A percentile compares a stretch with the other conserved stretches of the same genome.
Conservation (phyloP, 2,797 vertebrate species). For the Poecilia picta region DNA sequence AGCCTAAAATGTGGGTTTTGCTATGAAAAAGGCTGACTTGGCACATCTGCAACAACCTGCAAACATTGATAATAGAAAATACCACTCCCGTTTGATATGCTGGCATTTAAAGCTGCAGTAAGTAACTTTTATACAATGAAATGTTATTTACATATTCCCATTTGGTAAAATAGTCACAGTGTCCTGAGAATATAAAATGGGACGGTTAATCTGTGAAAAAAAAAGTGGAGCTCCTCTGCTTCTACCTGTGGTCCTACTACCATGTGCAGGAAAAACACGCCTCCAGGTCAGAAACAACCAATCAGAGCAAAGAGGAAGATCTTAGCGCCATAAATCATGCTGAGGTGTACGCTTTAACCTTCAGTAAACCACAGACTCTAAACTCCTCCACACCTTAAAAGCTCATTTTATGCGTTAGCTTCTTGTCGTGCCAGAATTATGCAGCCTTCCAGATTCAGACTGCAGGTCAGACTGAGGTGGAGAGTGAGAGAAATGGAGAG, state of each 20-base stretch:
- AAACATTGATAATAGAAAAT: slow-evolving; percentile 31
- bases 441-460: slow-evolving; percentile 35
- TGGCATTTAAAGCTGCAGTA: slow-evolving; percentile 10
- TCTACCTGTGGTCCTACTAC: too few species aligned
- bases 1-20: neutral
- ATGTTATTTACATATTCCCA: too few species aligned
- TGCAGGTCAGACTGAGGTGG: slow-evolving; percentile 51
- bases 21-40: slow-evolving; percentile 5
- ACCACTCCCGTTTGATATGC: slow-evolving; percentile 25
- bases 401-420: slow-evolving; percentile 27
- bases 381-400: slow-evolving; percentile 47
- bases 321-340: too few species aligned
- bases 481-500: slow-evolving; percentile 15
- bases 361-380: slow-evolving; percentile 50
- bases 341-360: slow-evolving; percentile 23
- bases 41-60: slow-evolving; percentile 3
- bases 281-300: too few species aligned
- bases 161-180: too few species aligned
- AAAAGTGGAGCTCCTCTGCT: too few species aligned
- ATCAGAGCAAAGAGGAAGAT: too few species aligned
- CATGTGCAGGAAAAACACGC: too few species aligned
- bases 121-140: too few species aligned
- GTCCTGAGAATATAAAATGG: neutral
- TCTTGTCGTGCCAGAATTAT: slow-evolving; percentile 19
- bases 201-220: neutral